Evolutionary conservation across 35 echinoderm and acorn worm genomes (phyloP).

Genomic region (Chiridota heheva): DNA sequence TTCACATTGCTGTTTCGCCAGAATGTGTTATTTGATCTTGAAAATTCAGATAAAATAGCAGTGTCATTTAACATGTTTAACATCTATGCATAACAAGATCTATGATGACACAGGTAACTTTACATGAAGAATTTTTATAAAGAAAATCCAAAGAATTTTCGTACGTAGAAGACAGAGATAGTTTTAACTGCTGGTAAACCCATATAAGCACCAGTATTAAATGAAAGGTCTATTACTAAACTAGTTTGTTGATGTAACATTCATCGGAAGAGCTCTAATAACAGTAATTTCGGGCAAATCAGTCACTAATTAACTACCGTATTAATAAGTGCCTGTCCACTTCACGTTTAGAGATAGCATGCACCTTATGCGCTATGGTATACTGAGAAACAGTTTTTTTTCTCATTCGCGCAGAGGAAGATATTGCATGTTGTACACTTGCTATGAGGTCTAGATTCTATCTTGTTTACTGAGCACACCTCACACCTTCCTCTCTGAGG

Average conservation of each 20-base stretch:
- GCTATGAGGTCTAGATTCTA: slow-evolving; percentile 25
- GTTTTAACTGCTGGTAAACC: background rate
- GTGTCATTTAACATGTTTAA: background rate
- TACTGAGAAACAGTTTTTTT: slow-evolving; percentile 4
- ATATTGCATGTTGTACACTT: slow-evolving; percentile 48
- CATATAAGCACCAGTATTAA: background rate
- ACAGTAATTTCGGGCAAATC: background rate
- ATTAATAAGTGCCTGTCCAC: background rate
- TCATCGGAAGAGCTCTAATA: too few relatives aligned
- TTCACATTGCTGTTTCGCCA: background rate
- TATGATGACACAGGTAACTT: background rate
- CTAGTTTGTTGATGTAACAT: too few relatives aligned
- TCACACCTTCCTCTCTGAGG: background rate
- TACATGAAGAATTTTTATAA: too few relatives aligned
- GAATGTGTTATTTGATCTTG: background rate
- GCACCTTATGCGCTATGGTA: background rate
- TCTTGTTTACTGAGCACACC: slow-evolving; percentile 6
- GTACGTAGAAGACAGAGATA: too few relatives aligned
- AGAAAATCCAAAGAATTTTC: too few relatives aligned
- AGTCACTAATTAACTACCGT: background rate
- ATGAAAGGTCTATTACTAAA: too few relatives aligned
- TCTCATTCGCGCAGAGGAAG: slow-evolving; percentile 28
- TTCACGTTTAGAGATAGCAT: background rate
- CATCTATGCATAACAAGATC: background rate
- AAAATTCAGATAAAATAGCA: background rate